Evolutionary conservation across 2,797 vertebrate species (phyloP), one percentile per base, ranked within the genome.

Genomic region (Mus spretus): DNA sequence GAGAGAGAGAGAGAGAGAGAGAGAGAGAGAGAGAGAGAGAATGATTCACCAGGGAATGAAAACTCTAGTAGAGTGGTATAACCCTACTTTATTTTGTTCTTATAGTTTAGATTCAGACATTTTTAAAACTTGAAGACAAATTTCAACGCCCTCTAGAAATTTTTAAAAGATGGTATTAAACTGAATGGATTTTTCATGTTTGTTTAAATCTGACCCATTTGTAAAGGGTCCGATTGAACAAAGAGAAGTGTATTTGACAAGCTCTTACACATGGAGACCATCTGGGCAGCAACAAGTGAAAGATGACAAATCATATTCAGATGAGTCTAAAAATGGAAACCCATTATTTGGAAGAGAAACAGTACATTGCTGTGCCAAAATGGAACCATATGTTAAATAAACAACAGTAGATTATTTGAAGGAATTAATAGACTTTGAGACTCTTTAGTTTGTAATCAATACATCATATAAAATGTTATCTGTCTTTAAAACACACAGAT

Each of bases 281-380:
- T 53, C 80, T 61, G 85, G n/a, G 4, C 47, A 95, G 59, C 75
- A 97, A 81, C 0, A 4, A 74, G 24, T 93, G 47, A 96, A 93
- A 79, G 37, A 87, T 81, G 79, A 87, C n/a, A 93, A 77, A 78
- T 92, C 31, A 89, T 92, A 86, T 67, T 93, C 37, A 91, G 40
- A 72, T 72, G 3, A 6, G 26, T 74, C 93, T 82, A 22, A 92
- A 94, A 97, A 93, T 75, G 89, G 50, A 53, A 44, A 63, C 31
- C 14, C 63, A 77, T 92, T 94, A 92, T 90, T 97, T 94, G 90
- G 34, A 93, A 83, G 89, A 93, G 59, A 72, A 96, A 57, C 24
- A 90, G 28, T 40, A 75, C 77, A 91, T 88, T 78, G 95, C 20
- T 87, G 31, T 94, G 85, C 9, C 63, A 74, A 81, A 93, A 19